Base-by-base conservation (phyloP, 1,140 invertebrate genomes). In the Himalopsyche phryganea region DNA sequence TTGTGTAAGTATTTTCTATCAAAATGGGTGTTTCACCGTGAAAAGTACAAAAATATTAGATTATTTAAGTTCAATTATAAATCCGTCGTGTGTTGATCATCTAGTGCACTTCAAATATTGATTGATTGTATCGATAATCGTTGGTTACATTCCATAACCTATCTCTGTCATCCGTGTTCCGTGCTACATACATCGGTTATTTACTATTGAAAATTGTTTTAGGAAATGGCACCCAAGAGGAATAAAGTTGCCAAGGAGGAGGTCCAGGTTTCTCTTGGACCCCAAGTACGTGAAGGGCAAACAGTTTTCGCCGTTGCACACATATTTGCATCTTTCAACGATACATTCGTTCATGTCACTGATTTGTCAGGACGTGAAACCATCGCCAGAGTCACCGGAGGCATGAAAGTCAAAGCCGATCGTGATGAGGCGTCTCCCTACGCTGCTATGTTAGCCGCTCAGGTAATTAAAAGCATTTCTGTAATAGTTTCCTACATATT, bases 401-500 rank as follows among this genome's bases (percentile, higher is more conserved):
- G 98, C 57, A 99, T 99, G 98, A 99, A 99, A 82, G 98, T 99
- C 0, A 99, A 99, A 78, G 97, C 97, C 69, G 98, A 99, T 81
- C 87, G 98, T 83, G 98, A 99, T 81, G 98, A 99, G 80, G 93
- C 96, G 66, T 98, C 96, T 20, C 98, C 98, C 11, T 99, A 99
- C 71, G 98, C 97, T 72, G 97, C 97, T 88, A 99, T 99, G 97
- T 96, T 99, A 80, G 98, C 98, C 71, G 96, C 97, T 64, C 97
- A 99, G 82, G 90, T 92, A 54, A 45, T 40, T 28, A 28, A n/a
- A n/a, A n/a, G n/a, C n/a, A n/a, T n/a, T n/a, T n/a, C n/a, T n/a
- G n/a, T n/a, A n/a, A n/a, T n/a, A n/a, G n/a, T n/a, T n/a, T n/a
- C n/a, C n/a, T n/a, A n/a, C n/a, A n/a, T n/a, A n/a, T n/a, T n/a